A percentile compares a stretch with the other conserved stretches of the same genome.
These are phyloP conservation scores for Chaetogeoica ovagalla DNA, from an alignment of 2,888 invertebrate genomes.

Conservation along the genomic window DNA sequence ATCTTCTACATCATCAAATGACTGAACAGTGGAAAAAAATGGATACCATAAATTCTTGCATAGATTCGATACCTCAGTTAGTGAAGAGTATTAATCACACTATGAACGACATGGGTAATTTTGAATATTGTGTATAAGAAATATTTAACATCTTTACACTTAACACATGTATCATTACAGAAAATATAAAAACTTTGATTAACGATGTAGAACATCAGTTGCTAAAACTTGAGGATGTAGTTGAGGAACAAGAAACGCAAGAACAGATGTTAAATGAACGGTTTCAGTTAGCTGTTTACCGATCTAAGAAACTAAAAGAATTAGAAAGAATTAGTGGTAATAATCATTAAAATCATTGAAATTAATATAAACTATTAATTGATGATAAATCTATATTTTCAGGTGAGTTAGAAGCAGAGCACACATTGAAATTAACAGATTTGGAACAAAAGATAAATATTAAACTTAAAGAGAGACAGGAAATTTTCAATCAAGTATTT, in stretches of 20 bases:
- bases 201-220: slow-evolving; percentile 70
- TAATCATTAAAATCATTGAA: not conserved
- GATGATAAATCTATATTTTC: slow-evolving; percentile 56
- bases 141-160: not conserved
- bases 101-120: slow-evolving; percentile 62
- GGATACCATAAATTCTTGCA: slow-evolving; percentile 60
- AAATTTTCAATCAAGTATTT: slow-evolving; percentile 72
- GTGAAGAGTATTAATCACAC: slow-evolving; percentile 61
- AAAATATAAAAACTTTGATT: slow-evolving; percentile 64
- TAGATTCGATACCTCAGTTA: slow-evolving; percentile 62
- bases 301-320: slow-evolving; percentile 69
- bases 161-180: slow-evolving; percentile 57
- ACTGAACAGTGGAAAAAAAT: slow-evolving; percentile 60
- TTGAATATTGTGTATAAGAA: not conserved
- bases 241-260: slow-evolving; percentile 72
- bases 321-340: slow-evolving; percentile 64
- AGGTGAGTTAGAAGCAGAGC: slow-evolving; percentile 65
- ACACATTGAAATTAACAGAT: slow-evolving; percentile 65
- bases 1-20: slow-evolving; percentile 59
- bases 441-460: slow-evolving; percentile 65
- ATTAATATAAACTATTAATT: not conserved
- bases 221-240: slow-evolving; percentile 69
- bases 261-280: slow-evolving; percentile 73
- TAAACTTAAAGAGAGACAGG: slow-evolving; percentile 68
- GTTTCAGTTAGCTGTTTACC: slow-evolving; percentile 71